phyloP scores from a whole-genome alignment of 2,797 vertebrate genomes.

The Helarctos malayanus region DNA sequence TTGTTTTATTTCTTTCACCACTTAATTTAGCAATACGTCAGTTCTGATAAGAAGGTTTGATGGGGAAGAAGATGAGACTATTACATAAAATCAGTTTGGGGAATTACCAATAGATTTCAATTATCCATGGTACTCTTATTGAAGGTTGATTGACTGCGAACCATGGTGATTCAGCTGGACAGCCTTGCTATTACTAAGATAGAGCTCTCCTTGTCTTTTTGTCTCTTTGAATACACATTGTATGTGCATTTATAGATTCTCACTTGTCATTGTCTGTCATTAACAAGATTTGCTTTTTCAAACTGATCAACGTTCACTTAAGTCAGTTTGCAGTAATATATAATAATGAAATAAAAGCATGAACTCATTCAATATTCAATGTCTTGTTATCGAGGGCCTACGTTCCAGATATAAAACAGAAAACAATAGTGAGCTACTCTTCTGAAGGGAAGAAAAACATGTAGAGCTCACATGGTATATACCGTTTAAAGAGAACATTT shows the following conservation, averaged over 20 bases:
- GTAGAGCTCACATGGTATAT: not conserved
- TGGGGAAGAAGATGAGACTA: slow-evolving; percentile 16
- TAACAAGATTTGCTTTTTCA: not conserved
- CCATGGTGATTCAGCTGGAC: not conserved
- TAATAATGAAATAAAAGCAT: not conserved
- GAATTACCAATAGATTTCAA: slow-evolving; percentile 54
- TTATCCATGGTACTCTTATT: not conserved
- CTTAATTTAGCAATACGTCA: slow-evolving; percentile 54
- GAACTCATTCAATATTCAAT: not conserved
- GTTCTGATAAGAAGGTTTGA: slow-evolving; percentile 27
- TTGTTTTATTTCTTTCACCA: slow-evolving; percentile 6
- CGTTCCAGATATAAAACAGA: not conserved
- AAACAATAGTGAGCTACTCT: not conserved
- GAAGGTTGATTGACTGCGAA: not conserved
- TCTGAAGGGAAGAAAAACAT: not conserved
- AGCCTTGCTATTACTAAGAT: not conserved
- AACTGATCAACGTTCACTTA: not conserved
- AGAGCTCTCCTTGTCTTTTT: not conserved
- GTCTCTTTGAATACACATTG: not conserved
- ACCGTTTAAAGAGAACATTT: not conserved
- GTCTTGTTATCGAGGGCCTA: not conserved
- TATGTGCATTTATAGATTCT: not conserved
- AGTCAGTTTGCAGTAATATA: not conserved
- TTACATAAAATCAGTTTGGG: not conserved
- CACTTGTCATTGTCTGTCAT: not conserved